Conservation (phyloP, 2,113 vertebrate species). For the Bucco capensis region DNA sequence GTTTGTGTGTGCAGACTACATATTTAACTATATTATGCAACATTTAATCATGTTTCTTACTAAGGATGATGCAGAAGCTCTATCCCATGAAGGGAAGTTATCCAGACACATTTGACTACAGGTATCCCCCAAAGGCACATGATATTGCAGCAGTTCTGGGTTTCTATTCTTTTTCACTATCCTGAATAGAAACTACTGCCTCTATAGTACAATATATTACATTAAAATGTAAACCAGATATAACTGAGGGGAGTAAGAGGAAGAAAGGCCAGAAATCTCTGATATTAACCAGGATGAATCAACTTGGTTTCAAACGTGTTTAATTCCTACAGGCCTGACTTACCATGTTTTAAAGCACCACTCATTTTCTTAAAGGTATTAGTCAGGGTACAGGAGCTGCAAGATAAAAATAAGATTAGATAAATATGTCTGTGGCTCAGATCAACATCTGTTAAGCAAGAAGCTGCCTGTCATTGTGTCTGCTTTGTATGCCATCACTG, state of each 20-base stretch:
- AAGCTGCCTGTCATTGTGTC: conserved; percentile 45
- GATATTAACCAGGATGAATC: conserved; percentile 5
- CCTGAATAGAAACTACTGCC: not conserved
- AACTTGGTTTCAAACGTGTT: not conserved
- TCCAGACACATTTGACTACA: conserved; percentile 8
- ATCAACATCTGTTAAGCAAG: not conserved
- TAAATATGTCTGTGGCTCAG: not conserved
- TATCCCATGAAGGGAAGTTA: conserved; percentile 7
- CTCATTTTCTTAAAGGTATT: not conserved
- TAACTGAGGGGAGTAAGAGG: not conserved
- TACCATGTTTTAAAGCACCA: not conserved
- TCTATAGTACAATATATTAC: not conserved
- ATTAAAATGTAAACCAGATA: conserved; percentile 22
- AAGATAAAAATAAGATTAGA: not conserved
- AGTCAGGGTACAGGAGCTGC: not conserved
- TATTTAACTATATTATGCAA: not conserved
- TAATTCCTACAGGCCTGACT: not conserved
- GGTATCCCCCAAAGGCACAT: conserved; percentile 8
- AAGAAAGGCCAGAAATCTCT: conserved; percentile 26
- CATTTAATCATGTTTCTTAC: not conserved
- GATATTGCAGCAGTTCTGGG: not conserved
- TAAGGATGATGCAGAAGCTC: not conserved
- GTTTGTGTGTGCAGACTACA: not conserved
- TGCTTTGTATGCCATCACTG: conserved; percentile 48
- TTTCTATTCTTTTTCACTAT: conserved; percentile 13